These are phyloP conservation scores for Musca vetustissima DNA, from an alignment of 1,140 invertebrate genomes.

Conservation along the genomic window DNA sequence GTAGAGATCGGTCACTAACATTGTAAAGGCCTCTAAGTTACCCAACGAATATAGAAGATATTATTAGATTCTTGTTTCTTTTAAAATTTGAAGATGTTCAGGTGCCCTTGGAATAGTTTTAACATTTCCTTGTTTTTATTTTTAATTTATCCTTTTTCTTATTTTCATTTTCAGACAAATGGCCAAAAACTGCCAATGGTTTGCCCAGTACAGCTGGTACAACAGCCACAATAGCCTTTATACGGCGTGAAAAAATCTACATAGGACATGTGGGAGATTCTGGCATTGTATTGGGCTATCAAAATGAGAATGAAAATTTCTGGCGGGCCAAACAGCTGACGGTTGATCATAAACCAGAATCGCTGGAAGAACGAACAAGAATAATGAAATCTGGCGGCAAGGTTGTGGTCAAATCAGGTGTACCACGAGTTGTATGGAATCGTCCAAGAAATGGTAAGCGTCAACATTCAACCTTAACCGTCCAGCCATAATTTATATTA, in stretches of 20 bases:
- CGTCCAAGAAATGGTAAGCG: slow-evolving; percentile 75
- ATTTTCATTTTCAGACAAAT: slow-evolving; percentile 70
- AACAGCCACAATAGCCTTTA: slow-evolving; percentile 93
- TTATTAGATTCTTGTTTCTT: too few relatives aligned
- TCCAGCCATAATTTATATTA: too few relatives aligned
- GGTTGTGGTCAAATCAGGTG: slow-evolving; percentile 87
- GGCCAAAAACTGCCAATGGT: slow-evolving; percentile 91
- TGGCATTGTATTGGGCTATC: slow-evolving; percentile 86
- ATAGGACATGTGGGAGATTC: slow-evolving; percentile 98
- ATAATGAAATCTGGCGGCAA: slow-evolving; percentile 88
- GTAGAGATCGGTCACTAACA: too few relatives aligned
- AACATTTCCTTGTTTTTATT: too few relatives aligned
- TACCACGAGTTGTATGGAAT: slow-evolving; percentile 96
- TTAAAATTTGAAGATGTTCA: too few relatives aligned
- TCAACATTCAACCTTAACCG: too few relatives aligned
- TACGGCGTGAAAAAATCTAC: slow-evolving; percentile 91
- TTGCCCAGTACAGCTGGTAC: slow-evolving; percentile 95
- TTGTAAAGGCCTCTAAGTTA: too few relatives aligned
- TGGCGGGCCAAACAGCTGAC: slow-evolving; percentile 83
- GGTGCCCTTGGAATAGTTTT: too few relatives aligned
- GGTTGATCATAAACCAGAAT: slow-evolving; percentile 94
- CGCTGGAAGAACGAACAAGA: slow-evolving; percentile 77
- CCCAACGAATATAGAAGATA: too few relatives aligned
- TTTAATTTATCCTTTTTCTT: too few relatives aligned
- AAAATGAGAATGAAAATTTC: slow-evolving; percentile 66